Conservation (phyloP, 2,797 vertebrate genomes). For the Pipistrellus nathusii region DNA sequence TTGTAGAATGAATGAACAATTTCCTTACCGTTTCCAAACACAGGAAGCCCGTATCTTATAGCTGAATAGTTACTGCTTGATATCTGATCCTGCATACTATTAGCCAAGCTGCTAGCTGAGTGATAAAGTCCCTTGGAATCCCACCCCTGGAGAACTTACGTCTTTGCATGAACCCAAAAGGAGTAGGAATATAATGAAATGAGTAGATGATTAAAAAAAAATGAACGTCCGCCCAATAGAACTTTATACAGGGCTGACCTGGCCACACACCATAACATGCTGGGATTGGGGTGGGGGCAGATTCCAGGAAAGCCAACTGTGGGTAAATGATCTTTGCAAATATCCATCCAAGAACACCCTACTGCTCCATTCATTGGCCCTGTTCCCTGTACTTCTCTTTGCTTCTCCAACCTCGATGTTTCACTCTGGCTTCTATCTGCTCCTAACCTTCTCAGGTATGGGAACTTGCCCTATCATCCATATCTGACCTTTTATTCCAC, state of each 20-base stretch:
- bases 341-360: background rate
- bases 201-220: background rate
- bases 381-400: background rate
- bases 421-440: background rate
- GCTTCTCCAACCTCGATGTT: background rate
- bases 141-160: constrained; percentile 50
- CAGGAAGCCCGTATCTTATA: constrained; percentile 75
- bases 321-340: background rate
- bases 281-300: background rate
- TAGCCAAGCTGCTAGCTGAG: constrained; percentile 39
- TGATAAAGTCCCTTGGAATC: constrained; percentile 58
- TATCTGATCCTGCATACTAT: constrained; percentile 67
- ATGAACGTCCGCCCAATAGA: background rate
- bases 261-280: background rate
- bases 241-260: background rate
- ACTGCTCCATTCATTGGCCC: background rate
- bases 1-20: constrained; percentile 76
- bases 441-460: background rate
- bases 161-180: background rate
- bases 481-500: background rate
- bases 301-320: background rate
- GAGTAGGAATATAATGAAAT: constrained; percentile 22
- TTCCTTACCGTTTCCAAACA: constrained; percentile 79
- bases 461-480: background rate
- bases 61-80: constrained; percentile 18